These are phyloP conservation scores for Latheticus oryzae DNA, from an alignment of 2,888 invertebrate genomes.

Conservation along the genomic window DNA sequence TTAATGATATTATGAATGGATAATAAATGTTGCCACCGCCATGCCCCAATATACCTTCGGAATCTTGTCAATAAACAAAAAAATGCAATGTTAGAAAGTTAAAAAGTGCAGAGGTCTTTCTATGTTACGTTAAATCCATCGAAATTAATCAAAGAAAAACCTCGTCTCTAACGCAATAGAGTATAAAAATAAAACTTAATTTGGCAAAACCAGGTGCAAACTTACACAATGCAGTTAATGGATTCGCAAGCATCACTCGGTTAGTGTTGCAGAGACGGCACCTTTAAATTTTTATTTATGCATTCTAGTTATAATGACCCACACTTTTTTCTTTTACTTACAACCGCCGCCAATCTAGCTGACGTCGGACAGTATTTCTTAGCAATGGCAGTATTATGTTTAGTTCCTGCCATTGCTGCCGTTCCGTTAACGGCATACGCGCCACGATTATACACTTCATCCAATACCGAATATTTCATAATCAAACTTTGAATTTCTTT, in stretches of 20 bases:
- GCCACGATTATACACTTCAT: constrained; percentile 73
- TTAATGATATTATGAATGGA: too few relatives aligned
- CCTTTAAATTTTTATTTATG: too few relatives aligned
- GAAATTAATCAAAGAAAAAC: constrained; percentile 3
- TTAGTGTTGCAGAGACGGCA: constrained; percentile 48
- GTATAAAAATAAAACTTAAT: constrained; percentile 6
- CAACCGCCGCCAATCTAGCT: constrained; percentile 58
- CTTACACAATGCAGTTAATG: constrained; percentile 41
- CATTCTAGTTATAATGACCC: not conserved
- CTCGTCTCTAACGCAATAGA: too few relatives aligned
- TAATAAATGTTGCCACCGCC: constrained; percentile 40
- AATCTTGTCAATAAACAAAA: not conserved
- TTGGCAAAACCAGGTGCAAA: constrained; percentile 21
- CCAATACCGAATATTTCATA: constrained; percentile 84
- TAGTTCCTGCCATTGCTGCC: not conserved
- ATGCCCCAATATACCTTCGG: constrained; percentile 57
- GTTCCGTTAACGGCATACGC: constrained; percentile 60
- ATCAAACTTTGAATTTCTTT: constrained; percentile 87
- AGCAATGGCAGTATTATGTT: constrained; percentile 53
- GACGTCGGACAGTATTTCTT: constrained; percentile 60
- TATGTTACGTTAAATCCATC: not conserved
- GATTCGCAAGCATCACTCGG: constrained; percentile 53
- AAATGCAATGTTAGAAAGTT: not conserved
- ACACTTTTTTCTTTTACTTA: constrained; percentile 61
- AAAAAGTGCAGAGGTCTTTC: not conserved